phyloP scores from a whole-genome alignment of 2,113 vertebrate genomes.

The Panurus biarmicus region DNA sequence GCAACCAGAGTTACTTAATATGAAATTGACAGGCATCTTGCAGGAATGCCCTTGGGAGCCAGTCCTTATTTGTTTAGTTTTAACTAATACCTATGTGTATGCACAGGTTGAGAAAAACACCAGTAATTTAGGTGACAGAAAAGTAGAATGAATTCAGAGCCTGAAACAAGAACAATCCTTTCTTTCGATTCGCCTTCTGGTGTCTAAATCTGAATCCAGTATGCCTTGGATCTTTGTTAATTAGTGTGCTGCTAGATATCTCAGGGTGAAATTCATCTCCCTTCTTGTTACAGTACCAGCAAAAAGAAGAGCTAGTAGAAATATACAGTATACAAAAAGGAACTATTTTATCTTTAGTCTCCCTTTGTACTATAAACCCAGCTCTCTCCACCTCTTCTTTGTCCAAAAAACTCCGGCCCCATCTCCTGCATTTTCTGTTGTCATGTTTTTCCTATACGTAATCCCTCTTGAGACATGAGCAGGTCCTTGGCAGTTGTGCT shows the following conservation, averaged over 20 bases:
- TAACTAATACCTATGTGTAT: neutral
- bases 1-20: neutral
- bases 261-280: neutral
- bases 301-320: neutral
- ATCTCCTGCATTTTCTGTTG: neutral
- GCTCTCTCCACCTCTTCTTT: neutral
- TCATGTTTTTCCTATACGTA: neutral
- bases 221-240: neutral
- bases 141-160: constrained; percentile 8
- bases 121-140: neutral
- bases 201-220: neutral
- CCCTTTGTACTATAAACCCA: neutral
- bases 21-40: neutral
- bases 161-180: neutral
- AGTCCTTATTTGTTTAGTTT: neutral
- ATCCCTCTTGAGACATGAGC: neutral
- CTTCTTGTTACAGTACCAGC: neutral
- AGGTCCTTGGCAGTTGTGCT: neutral
- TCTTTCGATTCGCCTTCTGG: neutral
- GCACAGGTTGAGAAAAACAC: neutral
- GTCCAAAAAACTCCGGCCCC: accelerated
- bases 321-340: neutral
- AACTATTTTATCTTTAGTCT: neutral
- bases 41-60: neutral
- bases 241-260: neutral